phyloP scores from a whole-genome alignment of 2,113 vertebrate genomes.

The Chaenocephalus aceratus region DNA sequence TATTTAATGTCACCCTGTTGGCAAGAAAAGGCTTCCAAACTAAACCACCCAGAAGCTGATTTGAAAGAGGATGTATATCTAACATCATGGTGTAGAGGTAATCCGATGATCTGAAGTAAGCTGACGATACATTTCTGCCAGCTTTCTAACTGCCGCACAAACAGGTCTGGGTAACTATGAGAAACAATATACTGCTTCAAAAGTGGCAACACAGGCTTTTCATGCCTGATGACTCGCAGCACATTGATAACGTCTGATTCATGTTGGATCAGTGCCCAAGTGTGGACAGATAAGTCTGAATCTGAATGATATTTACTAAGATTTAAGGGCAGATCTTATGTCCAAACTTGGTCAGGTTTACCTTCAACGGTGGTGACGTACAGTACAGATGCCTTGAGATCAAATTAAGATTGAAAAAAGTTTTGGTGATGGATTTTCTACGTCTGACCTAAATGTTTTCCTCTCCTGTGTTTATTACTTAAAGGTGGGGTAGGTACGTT shows the following conservation, averaged over 20 bases:
- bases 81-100: neutral
- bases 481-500: no score
- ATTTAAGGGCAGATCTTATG: neutral
- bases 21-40: neutral
- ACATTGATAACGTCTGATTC: neutral
- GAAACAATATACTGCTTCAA: conserved; percentile 25
- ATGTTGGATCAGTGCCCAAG: neutral
- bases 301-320: neutral
- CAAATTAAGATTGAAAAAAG: no score
- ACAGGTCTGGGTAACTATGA: conserved; percentile 5
- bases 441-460: no score
- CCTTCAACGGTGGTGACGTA: neutral
- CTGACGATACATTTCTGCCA: neutral
- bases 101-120: neutral
- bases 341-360: neutral
- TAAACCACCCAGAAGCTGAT: conserved; percentile 7
- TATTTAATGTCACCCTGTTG: neutral
- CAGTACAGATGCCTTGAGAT: no score
- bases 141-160: conserved; percentile 16
- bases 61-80: neutral
- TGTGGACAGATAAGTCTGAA: neutral
- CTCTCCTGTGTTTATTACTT: no score
- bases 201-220: conserved; percentile 8
- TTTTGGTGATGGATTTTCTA: no score
- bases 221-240: neutral